These are phyloP conservation scores for Trissolcus basalis DNA, from an alignment of 1,140 invertebrate genomes.

Conservation along the genomic window DNA sequence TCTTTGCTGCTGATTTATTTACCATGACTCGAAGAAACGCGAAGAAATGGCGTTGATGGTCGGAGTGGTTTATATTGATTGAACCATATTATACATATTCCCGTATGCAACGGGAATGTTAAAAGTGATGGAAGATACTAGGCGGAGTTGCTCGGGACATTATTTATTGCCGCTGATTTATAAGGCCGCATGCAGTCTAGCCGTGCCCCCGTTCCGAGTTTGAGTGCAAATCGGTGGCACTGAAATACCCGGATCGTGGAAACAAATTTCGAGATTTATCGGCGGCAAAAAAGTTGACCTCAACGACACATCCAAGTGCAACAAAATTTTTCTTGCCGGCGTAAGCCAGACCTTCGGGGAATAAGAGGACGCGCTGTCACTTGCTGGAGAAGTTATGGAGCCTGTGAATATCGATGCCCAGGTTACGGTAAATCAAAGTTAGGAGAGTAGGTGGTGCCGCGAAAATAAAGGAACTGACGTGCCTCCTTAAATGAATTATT, in stretches of 20 bases:
- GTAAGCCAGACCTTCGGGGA: conserved; percentile 25
- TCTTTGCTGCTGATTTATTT: too few relatives aligned
- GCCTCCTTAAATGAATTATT: conserved; percentile 49
- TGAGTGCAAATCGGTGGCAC: conserved; percentile 30
- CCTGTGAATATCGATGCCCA: conserved; percentile 47
- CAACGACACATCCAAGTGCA: conserved; percentile 6
- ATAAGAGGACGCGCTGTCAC: conserved; percentile 26
- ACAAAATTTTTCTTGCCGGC: conserved; percentile 47
- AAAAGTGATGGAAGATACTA: conserved; percentile 60
- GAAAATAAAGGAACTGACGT: conserved; percentile 39
- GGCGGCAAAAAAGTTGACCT: conserved; percentile 27
- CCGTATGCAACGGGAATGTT: conserved; percentile 53
- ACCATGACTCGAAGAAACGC: too few relatives aligned
- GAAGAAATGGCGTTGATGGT: conserved; percentile 31
- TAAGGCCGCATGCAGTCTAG: conserved; percentile 57
- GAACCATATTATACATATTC: conserved; percentile 57
- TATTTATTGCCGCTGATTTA: conserved; percentile 66
- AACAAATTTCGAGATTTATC: conserved; percentile 59
- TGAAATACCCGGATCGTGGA: conserved; percentile 49
- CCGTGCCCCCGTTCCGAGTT: conserved; percentile 47
- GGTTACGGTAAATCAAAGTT: conserved; percentile 46
- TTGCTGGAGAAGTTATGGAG: conserved; percentile 33
- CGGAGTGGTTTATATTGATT: conserved; percentile 44
- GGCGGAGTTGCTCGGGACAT: conserved; percentile 52
- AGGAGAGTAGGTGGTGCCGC: conserved; percentile 5